Conservation (phyloP, 2,888 invertebrate genomes). For the Dorcus parallelipipedus region DNA sequence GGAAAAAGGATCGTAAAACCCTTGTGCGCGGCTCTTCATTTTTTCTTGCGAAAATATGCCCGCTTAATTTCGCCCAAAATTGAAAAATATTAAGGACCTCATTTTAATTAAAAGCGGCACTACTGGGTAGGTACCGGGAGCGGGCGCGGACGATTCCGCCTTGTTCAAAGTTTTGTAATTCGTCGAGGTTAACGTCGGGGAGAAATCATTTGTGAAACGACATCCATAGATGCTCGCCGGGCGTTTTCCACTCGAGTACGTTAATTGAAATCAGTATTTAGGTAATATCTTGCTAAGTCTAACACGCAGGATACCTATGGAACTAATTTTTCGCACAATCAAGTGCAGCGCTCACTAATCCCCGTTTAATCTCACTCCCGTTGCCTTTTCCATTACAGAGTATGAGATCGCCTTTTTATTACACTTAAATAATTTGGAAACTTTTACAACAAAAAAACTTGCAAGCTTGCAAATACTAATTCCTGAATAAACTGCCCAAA, state of each 20-base stretch:
- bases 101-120: conserved; percentile 46
- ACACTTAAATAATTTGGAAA: too few relatives aligned
- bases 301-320: conserved; percentile 18
- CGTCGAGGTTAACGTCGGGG: conserved; percentile 30
- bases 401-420: too few relatives aligned
- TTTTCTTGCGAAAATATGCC: conserved; percentile 35
- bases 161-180: conserved; percentile 32
- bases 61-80: conserved; percentile 45
- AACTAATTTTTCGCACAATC: conserved; percentile 27
- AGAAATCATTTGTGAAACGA: conserved; percentile 34
- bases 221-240: conserved; percentile 29
- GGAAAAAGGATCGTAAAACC: conserved; percentile 40
- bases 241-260: conserved; percentile 33
- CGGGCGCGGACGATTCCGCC: conserved; percentile 6
- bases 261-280: conserved; percentile 37
- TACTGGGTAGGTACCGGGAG: conserved; percentile 21
- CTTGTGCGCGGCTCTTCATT: conserved; percentile 34
- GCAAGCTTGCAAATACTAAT: too few relatives aligned
- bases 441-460: too few relatives aligned
- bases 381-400: conserved; percentile 14
- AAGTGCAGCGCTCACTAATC: conserved; percentile 33
- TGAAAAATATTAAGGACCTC: conserved; percentile 48
- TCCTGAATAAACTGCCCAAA: too few relatives aligned
- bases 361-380: conserved; percentile 38
- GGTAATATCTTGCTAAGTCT: conserved; percentile 17